Conservation (phyloP, 1,140 invertebrate species). For the Eciton burchellii region DNA sequence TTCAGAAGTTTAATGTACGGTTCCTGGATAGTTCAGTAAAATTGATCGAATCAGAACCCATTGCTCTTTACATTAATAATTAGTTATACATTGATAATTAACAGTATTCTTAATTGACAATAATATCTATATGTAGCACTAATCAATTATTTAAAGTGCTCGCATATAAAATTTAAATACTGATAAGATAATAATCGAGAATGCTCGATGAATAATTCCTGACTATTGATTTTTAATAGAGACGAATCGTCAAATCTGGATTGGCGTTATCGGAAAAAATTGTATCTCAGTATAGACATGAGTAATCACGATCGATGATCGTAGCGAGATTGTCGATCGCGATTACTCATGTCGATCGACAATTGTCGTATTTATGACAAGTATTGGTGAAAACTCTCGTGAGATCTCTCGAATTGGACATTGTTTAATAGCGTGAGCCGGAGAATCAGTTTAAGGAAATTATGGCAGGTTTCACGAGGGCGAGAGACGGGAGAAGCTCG, state of each 20-base stretch:
- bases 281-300: neutral
- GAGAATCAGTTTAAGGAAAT: conserved; percentile 54
- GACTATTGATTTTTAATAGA: too few relatives aligned
- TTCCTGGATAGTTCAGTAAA: neutral
- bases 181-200: too few relatives aligned
- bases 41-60: too few relatives aligned
- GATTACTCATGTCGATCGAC: too few relatives aligned
- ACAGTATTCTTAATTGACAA: neutral
- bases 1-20: neutral
- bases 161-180: too few relatives aligned
- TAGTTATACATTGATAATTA: too few relatives aligned
- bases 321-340: too few relatives aligned
- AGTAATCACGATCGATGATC: neutral
- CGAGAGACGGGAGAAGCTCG: conserved; percentile 41
- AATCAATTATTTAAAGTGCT: too few relatives aligned
- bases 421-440: conserved; percentile 11
- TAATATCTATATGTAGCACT: too few relatives aligned
- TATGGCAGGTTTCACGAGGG: conserved; percentile 3
- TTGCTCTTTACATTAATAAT: too few relatives aligned
- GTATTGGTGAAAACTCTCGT: neutral
- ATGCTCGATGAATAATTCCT: too few relatives aligned
- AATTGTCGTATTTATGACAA: neutral
- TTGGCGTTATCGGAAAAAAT: neutral
- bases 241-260: too few relatives aligned
- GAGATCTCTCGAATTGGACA: conserved; percentile 1